Evolutionary conservation across 2,797 vertebrate species (phyloP).

Genomic region (Prunella strophiata): DNA sequence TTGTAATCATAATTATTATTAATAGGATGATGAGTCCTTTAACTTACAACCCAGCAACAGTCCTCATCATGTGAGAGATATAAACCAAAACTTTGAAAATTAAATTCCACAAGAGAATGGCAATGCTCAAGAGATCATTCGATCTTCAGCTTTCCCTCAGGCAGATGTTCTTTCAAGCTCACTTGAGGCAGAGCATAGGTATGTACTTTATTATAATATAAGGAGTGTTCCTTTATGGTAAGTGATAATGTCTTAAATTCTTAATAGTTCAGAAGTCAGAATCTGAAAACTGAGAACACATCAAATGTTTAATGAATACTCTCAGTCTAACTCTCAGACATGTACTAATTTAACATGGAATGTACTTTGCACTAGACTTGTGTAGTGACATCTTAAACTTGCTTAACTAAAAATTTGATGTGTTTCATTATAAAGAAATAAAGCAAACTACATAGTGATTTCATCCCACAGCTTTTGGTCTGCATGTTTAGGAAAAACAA

Average conservation of each 20-base stretch:
- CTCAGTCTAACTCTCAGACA: background rate
- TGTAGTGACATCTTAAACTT: background rate
- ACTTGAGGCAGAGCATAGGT: background rate
- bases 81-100: conserved; percentile 77
- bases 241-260: too few species aligned
- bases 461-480: background rate
- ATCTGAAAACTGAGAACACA: too few species aligned
- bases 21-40: conserved; percentile 73
- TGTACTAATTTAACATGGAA: background rate
- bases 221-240: too few species aligned
- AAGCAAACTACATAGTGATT: background rate
- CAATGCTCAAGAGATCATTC: conserved; percentile 6
- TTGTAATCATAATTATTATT: background rate
- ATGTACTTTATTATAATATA: background rate
- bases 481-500: background rate
- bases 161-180: conserved; percentile 80
- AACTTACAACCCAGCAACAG: conserved; percentile 65
- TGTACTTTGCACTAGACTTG: background rate
- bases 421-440: background rate
- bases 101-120: conserved; percentile 73
- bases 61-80: conserved; percentile 73
- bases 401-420: background rate
- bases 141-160: conserved; percentile 75
- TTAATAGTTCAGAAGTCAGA: too few species aligned
- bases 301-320: background rate